Evolutionary conservation across 2,113 vertebrate genomes (phyloP).

Genomic region (Neogobius melanostomus): DNA sequence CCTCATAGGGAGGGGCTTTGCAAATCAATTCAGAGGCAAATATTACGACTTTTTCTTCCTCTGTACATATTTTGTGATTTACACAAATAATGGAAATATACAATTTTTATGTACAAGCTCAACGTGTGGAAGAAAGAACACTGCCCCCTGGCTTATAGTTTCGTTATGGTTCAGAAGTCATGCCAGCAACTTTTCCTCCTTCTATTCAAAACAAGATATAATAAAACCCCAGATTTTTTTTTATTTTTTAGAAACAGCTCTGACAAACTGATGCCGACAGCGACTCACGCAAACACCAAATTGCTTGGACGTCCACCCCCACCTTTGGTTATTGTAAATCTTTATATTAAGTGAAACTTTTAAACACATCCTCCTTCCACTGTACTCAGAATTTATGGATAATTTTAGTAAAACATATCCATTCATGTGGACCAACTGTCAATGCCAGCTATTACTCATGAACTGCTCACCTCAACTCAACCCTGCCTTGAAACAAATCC

Average conservation of each 20-base stretch:
- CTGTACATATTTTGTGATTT: not conserved
- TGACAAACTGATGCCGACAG: not conserved
- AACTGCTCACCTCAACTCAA: not conserved
- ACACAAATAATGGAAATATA: not conserved
- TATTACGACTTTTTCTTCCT: not conserved
- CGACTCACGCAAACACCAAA: slow-evolving; percentile 1
- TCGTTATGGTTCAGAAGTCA: not conserved
- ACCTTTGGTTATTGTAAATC: not conserved
- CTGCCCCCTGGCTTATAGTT: not conserved
- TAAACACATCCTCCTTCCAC: not conserved
- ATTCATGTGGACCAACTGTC: not conserved
- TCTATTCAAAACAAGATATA: not conserved
- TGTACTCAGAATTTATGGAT: not conserved
- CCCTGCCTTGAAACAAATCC: not conserved
- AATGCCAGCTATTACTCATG: not conserved
- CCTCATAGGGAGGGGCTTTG: not conserved
- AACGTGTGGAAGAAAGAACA: not conserved
- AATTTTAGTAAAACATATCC: not conserved
- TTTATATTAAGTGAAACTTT: not conserved
- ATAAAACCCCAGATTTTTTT: not conserved
- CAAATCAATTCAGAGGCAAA: slow-evolving; percentile 5
- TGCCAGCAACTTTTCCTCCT: not conserved
- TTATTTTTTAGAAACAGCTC: not conserved
- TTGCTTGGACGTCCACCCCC: not conserved
- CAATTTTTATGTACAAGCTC: not conserved